Base-by-base conservation (phyloP, 2,797 vertebrate genomes). In the Crenichthys baileyi region DNA sequence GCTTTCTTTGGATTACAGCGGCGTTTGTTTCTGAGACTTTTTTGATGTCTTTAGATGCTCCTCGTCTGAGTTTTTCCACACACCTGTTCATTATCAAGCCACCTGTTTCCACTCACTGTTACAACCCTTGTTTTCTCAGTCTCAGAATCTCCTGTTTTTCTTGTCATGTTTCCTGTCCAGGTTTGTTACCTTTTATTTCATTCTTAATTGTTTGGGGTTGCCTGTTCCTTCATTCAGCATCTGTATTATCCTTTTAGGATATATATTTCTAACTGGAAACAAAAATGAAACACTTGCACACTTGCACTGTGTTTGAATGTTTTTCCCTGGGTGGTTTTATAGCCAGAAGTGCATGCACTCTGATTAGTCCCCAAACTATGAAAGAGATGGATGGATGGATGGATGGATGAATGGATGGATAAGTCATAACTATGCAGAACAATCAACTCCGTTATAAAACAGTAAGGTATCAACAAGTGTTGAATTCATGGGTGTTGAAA, bases 401-500 rank as follows among this genome's bases (percentile, higher is more conserved):
- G n/a, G 15, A 18, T 15, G 15, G 60, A 63, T 26, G 15, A 29
- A 63, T 26, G 29, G 20, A 39, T 31, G 46, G 15, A 50, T 29
- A 9, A 15, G 20, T 36, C 12, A 9, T 46, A 46, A 46, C 2
- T 7, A 46, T 46, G 11, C 31, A 12, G 29, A 48, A 53, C 36
- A 13, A 61, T 72, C 8, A 16, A 60, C 41, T 24, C 13, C 6
- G 5, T 39, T 50, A 68, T 20, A 48, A 18, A 60, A 55, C 44
- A 55, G 31, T 55, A 44, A 11, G 31, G 24, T 50, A 22, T 55
- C 18, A 70, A 53, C 18, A 22, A 12, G 22, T 41, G 63, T 31
- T 67, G 63, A n/a, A 79, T 22, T 71, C n/a, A 68, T 76, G n/a
- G 7, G 9, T 29, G 48, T 80, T 73, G 65, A 48, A 70, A 53